Base-by-base conservation (phyloP, 2,888 invertebrate species). In the Amphimallon solstitiale region DNA sequence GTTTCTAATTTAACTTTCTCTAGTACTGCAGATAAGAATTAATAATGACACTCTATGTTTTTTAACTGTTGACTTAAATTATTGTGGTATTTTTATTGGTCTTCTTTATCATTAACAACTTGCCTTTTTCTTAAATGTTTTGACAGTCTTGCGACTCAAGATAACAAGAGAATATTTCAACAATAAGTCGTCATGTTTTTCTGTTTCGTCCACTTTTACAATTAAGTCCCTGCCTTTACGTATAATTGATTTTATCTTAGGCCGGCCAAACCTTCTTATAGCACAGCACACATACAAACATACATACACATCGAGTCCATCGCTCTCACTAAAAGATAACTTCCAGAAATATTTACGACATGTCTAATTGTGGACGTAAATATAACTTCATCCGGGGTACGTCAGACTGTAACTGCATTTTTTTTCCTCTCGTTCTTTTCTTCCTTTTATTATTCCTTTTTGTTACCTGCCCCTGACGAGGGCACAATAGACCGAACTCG, bases 321-420 rank as follows among this genome's bases (percentile, higher is more conserved):
- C 29, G 40, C 43, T 21, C 29, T 23, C 14, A 29, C 43, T 9
- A 29, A 29, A 29, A 29, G 56, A 56, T 56, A 56, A 56, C 56
- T 49, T 49, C 49, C 37, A 62, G 60, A 56, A 63, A 68, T 69
- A 68, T 71, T 71, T 71, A 71, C 70, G 71, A 71, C 63, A 62
- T 66, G 63, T 66, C 69, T 71, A 71, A 71, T 70, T 67, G 69
- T 66, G 52, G 67, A 65, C 67, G 70, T 68, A 70, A 71, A 70
- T 71, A 70, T 71, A 70, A 69, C 70, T 70, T 70, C 68, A 71
- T 70, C 68, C 65, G 52, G 59, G 66, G 61, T 62, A 66, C 45
- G 64, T 65, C 68, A 65, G 62, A 62, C 43, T 49, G 29, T 19
- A 37, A 45, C 52, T 45, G 21, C 43, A 40, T 38, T 29, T 43